phyloP scores from a whole-genome alignment of 2,888 invertebrate species.

The Pollenia angustigena region DNA sequence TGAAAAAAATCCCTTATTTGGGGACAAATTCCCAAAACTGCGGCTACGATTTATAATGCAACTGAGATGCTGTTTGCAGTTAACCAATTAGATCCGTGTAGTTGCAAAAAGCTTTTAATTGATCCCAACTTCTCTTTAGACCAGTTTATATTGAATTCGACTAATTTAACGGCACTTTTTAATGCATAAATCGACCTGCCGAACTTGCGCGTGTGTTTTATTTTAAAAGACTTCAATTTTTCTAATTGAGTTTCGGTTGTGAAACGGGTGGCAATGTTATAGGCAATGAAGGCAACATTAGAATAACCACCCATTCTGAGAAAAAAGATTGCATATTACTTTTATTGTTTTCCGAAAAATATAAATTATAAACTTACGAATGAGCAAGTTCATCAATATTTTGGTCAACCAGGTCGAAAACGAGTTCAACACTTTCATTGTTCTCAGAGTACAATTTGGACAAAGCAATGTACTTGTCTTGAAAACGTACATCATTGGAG shows the following conservation, averaged over 20 bases:
- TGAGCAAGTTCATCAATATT: slow-evolving; percentile 75
- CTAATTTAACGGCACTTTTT: slow-evolving; percentile 77
- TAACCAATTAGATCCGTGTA: slow-evolving; percentile 72
- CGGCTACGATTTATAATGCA: slow-evolving; percentile 73
- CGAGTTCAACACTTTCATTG: slow-evolving; percentile 85
- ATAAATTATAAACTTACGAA: slow-evolving; percentile 78
- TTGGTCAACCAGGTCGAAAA: slow-evolving; percentile 85
- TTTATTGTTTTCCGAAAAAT: too few relatives aligned
- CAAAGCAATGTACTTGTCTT: slow-evolving; percentile 82
- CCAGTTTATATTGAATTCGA: slow-evolving; percentile 81
- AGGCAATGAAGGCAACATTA: slow-evolving; percentile 79
- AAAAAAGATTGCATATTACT: neutral
- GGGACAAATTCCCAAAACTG: slow-evolving; percentile 20
- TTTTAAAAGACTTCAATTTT: slow-evolving; percentile 78
- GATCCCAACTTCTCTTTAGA: slow-evolving; percentile 75
- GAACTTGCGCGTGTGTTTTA: slow-evolving; percentile 77
- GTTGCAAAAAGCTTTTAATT: slow-evolving; percentile 77
- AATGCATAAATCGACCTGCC: slow-evolving; percentile 77
- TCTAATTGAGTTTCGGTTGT: slow-evolving; percentile 78
- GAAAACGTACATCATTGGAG: slow-evolving; percentile 82
- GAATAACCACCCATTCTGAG: slow-evolving; percentile 80
- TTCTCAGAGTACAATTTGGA: slow-evolving; percentile 85
- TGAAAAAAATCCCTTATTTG: too few relatives aligned
- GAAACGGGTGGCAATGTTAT: slow-evolving; percentile 81
- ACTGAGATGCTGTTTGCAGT: slow-evolving; percentile 75